Evolutionary conservation across 2,113 vertebrate genomes (phyloP).

Genomic region (Procavia capensis): DNA sequence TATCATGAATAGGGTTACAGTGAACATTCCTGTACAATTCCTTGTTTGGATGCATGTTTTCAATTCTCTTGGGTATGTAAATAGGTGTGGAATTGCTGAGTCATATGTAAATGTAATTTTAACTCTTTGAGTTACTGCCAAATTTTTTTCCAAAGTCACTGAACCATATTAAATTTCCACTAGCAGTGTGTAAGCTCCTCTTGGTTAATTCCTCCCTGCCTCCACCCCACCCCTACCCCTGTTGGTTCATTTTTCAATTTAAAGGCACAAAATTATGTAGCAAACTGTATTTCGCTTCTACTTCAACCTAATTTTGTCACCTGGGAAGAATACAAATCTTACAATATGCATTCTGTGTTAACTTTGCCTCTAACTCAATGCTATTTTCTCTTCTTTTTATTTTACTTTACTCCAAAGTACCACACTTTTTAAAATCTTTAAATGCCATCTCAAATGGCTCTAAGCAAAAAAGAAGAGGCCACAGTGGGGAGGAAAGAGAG

Average conservation of each 20-base stretch:
- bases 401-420: neutral
- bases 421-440: neutral
- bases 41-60: too few relatives aligned
- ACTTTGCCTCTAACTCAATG: neutral
- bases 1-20: too few relatives aligned
- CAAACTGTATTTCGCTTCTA: neutral
- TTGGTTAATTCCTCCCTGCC: neutral
- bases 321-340: neutral
- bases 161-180: too few relatives aligned
- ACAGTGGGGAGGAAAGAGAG: neutral
- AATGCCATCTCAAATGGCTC: neutral
- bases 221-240: too few relatives aligned
- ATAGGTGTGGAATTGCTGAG: too few relatives aligned
- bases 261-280: neutral
- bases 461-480: neutral
- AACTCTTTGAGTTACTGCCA: too few relatives aligned
- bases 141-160: too few relatives aligned
- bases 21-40: too few relatives aligned
- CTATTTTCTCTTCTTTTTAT: neutral
- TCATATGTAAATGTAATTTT: too few relatives aligned
- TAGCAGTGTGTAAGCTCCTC: too few relatives aligned
- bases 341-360: neutral
- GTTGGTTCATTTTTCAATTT: neutral
- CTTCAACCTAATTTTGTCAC: neutral
- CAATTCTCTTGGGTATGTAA: too few relatives aligned